Evolutionary conservation across 2,113 vertebrate genomes (phyloP).

Genomic region (Aldabrachelys gigantea): DNA sequence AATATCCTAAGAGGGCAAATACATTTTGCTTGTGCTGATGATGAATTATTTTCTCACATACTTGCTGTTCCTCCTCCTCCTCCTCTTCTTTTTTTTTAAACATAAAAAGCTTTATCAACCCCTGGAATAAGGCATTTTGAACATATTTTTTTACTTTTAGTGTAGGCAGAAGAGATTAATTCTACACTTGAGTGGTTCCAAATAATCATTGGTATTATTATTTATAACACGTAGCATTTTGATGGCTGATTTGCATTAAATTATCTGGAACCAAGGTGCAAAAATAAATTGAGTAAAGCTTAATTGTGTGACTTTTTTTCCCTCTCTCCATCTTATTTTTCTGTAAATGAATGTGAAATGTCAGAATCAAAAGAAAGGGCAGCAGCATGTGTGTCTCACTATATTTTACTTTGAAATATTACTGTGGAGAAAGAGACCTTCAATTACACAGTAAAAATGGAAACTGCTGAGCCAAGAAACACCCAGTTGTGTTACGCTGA

Average conservation of each 20-base stretch:
- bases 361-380: conserved; percentile 29
- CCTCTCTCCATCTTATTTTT: conserved; percentile 1
- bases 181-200: background rate
- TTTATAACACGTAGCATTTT: conserved; percentile 9
- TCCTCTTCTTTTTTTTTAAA: background rate
- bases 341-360: conserved; percentile 21
- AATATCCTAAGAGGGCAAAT: background rate
- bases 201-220: background rate
- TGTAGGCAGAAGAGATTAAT: background rate
- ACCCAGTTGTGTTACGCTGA: background rate
- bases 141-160: background rate
- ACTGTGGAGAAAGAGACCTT: conserved; percentile 15
- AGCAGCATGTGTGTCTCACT: background rate
- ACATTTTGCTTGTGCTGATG: background rate
- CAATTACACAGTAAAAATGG: background rate
- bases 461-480: background rate
- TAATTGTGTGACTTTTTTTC: background rate
- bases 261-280: background rate
- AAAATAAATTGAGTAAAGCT: conserved; percentile 29
- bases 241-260: background rate
- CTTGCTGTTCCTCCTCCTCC: background rate
- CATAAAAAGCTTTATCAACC: background rate
- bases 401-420: conserved; percentile 34
- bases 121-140: background rate
- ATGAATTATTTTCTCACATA: conserved; percentile 34